Base-by-base conservation (phyloP, 2,888 invertebrate species). In the Erynnis tages region DNA sequence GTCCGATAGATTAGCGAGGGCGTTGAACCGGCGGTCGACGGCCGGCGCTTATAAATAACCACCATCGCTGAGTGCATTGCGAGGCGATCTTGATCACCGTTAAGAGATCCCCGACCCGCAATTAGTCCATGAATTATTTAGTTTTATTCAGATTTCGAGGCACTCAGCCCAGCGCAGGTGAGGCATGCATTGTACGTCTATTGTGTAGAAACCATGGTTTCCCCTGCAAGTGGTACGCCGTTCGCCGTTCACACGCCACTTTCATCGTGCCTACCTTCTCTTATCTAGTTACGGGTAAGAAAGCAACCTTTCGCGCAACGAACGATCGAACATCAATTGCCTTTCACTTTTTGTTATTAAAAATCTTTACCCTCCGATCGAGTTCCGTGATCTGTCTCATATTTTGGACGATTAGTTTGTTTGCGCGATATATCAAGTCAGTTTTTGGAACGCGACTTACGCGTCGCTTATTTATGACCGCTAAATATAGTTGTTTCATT, bases 271-370 rank as follows among this genome's bases (percentile, higher is more conserved):
- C 66, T 71, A 69, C 71, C 34, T 48, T 73, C 76, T 79, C 76
- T 79, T 79, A 81, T 84, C 84, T 82, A 78, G 83, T 83, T 81
- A 79, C 84, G 64, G 19, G n/a, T 8, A 76, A 69, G 82, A 83
- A 83, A 82, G 83, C 68, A 68, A 67, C 72, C 76, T 78, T 71
- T 82, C 78, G 69, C 71, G 73, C 61, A 48, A 65, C 65, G 56
- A 48, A 65, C 65, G 56, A 67, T 69, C 63, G 66, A 65, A 69
- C 62, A 60, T 37, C 53, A 58, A 78, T 72, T 71, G 65, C 82
- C 87, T 87, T 87, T 88, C 87, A 86, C 88, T 88, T 83, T 83
- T 83, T 65, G 73, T 75, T 76, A 79, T 79, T 77, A 79, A 82
- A 79, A 79, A 76, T 77, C 75, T 79, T 80, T 76, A 76, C 53